phyloP scores from a whole-genome alignment of 2,113 vertebrate species.

The Toxostoma redivivum region DNA sequence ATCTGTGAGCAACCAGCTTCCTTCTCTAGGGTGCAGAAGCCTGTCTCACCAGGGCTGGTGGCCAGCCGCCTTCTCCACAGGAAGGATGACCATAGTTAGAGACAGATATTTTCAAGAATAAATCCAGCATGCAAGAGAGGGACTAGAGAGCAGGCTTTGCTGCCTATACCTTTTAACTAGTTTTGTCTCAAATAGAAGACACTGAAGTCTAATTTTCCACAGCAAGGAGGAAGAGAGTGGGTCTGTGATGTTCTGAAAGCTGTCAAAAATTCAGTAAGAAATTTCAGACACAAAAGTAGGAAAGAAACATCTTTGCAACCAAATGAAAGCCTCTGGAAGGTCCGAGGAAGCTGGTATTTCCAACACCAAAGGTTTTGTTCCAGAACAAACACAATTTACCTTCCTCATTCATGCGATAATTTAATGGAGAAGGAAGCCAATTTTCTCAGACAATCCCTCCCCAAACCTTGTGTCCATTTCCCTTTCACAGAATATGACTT shows the following conservation, averaged over 20 bases:
- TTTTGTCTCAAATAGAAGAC: background rate
- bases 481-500: background rate
- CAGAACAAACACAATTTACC: background rate
- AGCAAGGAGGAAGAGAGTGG: background rate
- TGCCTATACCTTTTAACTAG: background rate
- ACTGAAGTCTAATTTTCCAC: background rate
- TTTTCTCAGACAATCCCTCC: background rate
- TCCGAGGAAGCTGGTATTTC: background rate
- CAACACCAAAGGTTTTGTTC: background rate
- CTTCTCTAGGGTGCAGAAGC: background rate
- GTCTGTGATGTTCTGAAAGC: background rate
- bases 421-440: background rate
- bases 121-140: rapidly evolving
- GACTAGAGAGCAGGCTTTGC: background rate
- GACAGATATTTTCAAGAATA: background rate
- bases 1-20: background rate
- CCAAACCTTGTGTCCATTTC: background rate
- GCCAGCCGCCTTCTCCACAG: rapidly evolving
- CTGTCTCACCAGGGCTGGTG: background rate
- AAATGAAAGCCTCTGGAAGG: background rate
- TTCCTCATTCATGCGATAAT: background rate
- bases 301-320: background rate
- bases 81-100: background rate
- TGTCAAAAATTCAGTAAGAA: background rate
- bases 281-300: background rate